Conservation (phyloP, 2,113 vertebrate genomes). For the Anser brachyrhynchus region DNA sequence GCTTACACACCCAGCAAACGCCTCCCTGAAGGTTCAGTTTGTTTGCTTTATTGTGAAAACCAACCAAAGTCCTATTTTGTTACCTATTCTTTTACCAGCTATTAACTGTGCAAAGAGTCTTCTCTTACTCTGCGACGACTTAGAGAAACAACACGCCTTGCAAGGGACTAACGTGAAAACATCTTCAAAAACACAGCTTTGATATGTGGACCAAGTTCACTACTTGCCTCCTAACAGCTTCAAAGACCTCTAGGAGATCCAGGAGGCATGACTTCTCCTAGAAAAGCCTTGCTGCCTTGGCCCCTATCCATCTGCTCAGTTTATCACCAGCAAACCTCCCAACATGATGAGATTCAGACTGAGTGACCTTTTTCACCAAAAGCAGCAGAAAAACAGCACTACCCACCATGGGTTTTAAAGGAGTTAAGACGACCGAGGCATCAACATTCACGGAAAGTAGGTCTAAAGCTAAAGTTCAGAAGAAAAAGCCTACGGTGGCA, state of each 20-base stretch:
- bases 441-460: neutral
- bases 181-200: neutral
- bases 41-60: neutral
- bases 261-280: neutral
- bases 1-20: neutral
- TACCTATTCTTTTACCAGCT: neutral
- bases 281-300: neutral
- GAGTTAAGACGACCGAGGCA: neutral
- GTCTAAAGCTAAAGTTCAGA: neutral
- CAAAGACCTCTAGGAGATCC: neutral
- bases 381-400: neutral
- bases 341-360: neutral
- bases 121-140: neutral
- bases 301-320: neutral
- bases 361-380: neutral
- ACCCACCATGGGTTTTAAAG: neutral
- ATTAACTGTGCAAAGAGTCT: neutral
- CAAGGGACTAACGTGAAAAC: neutral
- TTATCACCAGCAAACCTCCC: neutral
- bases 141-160: neutral
- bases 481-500: neutral
- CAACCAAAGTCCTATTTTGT: neutral
- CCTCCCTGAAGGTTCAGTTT: neutral
- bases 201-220: neutral
- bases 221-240: neutral